Evolutionary conservation across 2,797 vertebrate genomes (phyloP), one percentile per base, ranked within the genome.

Genomic region (Triplophysa bombifrons): DNA sequence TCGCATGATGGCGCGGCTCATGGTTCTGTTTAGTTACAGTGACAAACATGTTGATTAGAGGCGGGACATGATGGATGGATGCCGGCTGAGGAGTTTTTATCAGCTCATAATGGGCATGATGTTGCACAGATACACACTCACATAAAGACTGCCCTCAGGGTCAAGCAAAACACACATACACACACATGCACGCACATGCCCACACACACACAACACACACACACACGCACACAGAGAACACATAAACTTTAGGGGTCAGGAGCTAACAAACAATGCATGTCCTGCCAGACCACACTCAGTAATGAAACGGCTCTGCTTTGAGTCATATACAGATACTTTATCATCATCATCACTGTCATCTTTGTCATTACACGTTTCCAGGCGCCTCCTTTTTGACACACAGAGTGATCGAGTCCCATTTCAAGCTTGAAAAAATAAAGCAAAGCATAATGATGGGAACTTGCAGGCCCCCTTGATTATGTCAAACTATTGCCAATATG

Each of bases 71-170:
- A 96, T 96, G 93, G 92, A 95, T 95, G 95, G 94, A 90, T 84
- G 91, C 94, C 92, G 83, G 91, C 91, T 85, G 89, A 90, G 92
- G 93, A 93, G 93, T 94, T 95, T 94, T 95, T 94, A 96, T 93
- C 93, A 90, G 94, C 91, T 94, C 93, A 93, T 95, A 95, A 96
- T 96, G 92, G 94, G 92, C 90, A 92, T 95, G 94, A 94, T 93
- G 93, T 94, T 94, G 93, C 91, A 88, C 92, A 93, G 92, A 84
- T 80, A 72, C 79, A 81, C 72, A 74, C 61, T 56, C 80, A 71
- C 71, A 84, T 79, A 76, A 80, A 80, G 41, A 84, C 61, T 74
- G 80, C 48, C 63, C 71, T 80, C 63, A 51, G 64, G 78, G 78
- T 80, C 78, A 65, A 19, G 44, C 27, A 51, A 44, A 63, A 78